These are phyloP conservation scores for Apis florea DNA, from an alignment of 1,140 invertebrate genomes.

Conservation along the genomic window DNA sequence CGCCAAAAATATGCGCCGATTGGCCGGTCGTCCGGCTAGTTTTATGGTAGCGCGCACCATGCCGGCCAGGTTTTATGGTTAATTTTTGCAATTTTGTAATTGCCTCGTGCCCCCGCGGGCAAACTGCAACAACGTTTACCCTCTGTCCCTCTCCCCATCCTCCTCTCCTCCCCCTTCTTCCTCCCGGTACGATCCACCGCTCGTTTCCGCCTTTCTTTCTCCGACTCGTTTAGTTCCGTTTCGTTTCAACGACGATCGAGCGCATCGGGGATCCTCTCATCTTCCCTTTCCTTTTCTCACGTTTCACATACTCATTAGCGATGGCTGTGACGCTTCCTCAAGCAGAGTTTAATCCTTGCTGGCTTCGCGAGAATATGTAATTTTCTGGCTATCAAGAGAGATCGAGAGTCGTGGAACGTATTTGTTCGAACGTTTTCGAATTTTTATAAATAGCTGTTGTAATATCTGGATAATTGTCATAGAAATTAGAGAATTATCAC, in stretches of 20 bases:
- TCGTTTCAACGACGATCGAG: neutral
- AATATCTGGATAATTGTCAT: too few relatives aligned
- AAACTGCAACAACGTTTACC: slow-evolving; percentile 36
- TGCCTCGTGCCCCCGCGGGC: slow-evolving; percentile 58
- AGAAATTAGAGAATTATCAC: too few relatives aligned
- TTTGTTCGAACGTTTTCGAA: too few relatives aligned
- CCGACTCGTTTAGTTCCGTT: neutral
- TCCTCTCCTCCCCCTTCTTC: neutral
- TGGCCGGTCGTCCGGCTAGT: slow-evolving; percentile 67
- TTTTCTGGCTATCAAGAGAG: too few relatives aligned
- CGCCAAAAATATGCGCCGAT: slow-evolving; percentile 76
- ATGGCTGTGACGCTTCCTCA: too few relatives aligned
- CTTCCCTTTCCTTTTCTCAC: neutral
- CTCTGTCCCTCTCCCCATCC: neutral
- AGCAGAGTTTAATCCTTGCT: too few relatives aligned
- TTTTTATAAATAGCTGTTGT: too few relatives aligned
- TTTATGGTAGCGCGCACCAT: slow-evolving; percentile 70
- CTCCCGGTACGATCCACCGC: too few relatives aligned
- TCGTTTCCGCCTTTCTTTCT: neutral
- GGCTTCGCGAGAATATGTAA: too few relatives aligned
- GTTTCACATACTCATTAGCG: too few relatives aligned
- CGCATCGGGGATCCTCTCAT: neutral
- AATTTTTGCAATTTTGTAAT: slow-evolving; percentile 79
- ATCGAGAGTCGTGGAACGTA: too few relatives aligned
- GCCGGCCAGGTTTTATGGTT: slow-evolving; percentile 72